These are phyloP conservation scores for Cyclopterus lumpus DNA, from an alignment of 2,797 vertebrate species.

Conservation along the genomic window DNA sequence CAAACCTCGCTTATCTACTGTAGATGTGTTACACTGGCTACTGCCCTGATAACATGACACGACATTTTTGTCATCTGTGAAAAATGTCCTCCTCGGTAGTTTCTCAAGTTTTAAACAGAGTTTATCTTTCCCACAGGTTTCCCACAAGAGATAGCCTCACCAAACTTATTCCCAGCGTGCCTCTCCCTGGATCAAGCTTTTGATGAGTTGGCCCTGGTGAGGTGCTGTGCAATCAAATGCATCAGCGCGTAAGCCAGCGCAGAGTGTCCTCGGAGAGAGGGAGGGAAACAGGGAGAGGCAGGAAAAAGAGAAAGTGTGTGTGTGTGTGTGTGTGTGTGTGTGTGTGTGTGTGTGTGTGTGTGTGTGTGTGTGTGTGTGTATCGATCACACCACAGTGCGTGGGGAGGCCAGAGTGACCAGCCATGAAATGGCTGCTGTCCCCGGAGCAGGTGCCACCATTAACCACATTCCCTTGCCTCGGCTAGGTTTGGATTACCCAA, in stretches of 20 bases:
- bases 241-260: constrained; percentile 76
- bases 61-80: constrained; percentile 48
- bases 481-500: constrained; percentile 11
- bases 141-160: constrained; percentile 59
- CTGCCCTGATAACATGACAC: constrained; percentile 2
- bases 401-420: constrained; percentile 73
- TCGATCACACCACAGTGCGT: constrained; percentile 66
- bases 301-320: constrained; percentile 25
- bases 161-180: constrained; percentile 65
- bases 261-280: constrained; percentile 72
- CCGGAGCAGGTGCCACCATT: constrained; percentile 51
- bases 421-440: constrained; percentile 79
- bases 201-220: constrained; percentile 75
- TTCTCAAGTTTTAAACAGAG: constrained; percentile 67
- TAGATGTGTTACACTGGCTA: constrained; percentile 32
- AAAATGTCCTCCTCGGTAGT: constrained; percentile 51
- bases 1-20: constrained; percentile 24
- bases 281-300: constrained; percentile 40
- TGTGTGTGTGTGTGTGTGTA: constrained; percentile 44
- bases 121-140: constrained; percentile 61
- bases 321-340: constrained; percentile 1
- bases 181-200: constrained; percentile 72
- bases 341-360: neutral
- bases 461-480: constrained; percentile 32
- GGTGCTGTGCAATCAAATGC: constrained; percentile 83